phyloP scores from a whole-genome alignment of 2,113 vertebrate species.

The Dolichallabes microphthalmus region DNA sequence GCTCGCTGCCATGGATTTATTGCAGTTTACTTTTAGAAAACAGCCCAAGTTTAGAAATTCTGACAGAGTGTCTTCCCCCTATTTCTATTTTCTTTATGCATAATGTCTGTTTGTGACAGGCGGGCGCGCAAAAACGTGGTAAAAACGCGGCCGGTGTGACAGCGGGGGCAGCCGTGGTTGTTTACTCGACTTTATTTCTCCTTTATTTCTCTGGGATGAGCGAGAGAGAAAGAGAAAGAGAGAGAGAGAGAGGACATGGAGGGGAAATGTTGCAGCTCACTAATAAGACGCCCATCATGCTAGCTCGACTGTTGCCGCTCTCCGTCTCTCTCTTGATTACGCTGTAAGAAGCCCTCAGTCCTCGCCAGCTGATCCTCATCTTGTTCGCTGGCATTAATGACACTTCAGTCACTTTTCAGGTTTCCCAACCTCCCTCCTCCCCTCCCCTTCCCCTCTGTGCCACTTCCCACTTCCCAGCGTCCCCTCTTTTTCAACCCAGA shows the following conservation, averaged over 20 bases:
- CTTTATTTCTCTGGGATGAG: slow-evolving; percentile 72
- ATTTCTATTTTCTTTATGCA: slow-evolving; percentile 53
- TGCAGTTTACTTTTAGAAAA: slow-evolving; percentile 53
- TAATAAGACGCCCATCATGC: slow-evolving; percentile 92
- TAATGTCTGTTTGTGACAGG: slow-evolving; percentile 57
- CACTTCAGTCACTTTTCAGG: slow-evolving; percentile 99
- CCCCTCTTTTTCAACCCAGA: slow-evolving; percentile 81
- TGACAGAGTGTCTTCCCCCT: slow-evolving; percentile 49
- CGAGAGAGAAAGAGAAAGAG: slow-evolving; percentile 54
- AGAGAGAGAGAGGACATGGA: slow-evolving; percentile 69
- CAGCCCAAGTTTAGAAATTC: slow-evolving; percentile 49
- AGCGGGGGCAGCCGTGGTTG: slow-evolving; percentile 76
- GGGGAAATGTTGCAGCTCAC: slow-evolving; percentile 81
- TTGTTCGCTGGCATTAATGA: slow-evolving; percentile 99
- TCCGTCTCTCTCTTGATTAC: slow-evolving; percentile 77
- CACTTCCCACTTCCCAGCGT: slow-evolving; percentile 83
- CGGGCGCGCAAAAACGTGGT: slow-evolving; percentile 61
- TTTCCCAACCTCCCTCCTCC: slow-evolving; percentile 86
- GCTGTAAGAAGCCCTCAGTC: slow-evolving; percentile 85
- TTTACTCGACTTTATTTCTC: slow-evolving; percentile 80
- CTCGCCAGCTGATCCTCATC: slow-evolving; percentile 90
- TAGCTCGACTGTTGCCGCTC: slow-evolving; percentile 81
- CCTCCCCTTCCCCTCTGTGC: slow-evolving; percentile 82
- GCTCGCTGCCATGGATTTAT: slow-evolving; percentile 42
- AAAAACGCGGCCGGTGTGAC: slow-evolving; percentile 71